Conservation (phyloP, 2,113 vertebrate genomes). For the Phaethornis superciliosus region DNA sequence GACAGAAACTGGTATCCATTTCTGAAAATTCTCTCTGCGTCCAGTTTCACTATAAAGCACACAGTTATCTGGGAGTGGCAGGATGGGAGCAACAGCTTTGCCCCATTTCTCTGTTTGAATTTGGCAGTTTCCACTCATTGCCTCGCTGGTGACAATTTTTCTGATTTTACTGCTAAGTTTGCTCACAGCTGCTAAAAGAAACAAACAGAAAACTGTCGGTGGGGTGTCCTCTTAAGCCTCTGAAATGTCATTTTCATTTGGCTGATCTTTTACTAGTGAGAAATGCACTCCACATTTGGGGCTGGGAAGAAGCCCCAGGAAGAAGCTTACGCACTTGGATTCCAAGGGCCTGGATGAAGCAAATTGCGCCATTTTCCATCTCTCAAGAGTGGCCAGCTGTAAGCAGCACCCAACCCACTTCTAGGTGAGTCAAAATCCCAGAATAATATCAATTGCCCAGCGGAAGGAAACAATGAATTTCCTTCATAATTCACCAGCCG, state of each 20-base stretch:
- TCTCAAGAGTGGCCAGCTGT: background rate
- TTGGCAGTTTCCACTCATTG: background rate
- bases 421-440: constrained; percentile 30
- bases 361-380: background rate
- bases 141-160: background rate
- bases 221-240: background rate
- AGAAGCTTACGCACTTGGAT: background rate
- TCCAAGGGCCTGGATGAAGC: background rate
- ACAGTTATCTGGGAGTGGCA: background rate
- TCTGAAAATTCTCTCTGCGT: background rate
- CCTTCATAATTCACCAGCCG: background rate
- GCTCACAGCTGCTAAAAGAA: background rate
- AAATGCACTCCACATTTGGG: background rate
- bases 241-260: background rate
- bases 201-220: background rate
- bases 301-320: background rate
- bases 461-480: background rate
- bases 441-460: background rate
- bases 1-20: background rate
- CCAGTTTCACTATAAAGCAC: background rate
- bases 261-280: background rate
- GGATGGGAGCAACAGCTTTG: background rate
- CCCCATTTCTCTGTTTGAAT: background rate
- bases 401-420: background rate
- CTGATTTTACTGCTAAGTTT: background rate